Percentiles rank a stretch among this genome's conserved stretches.
These are phyloP conservation scores for Phalacrocorax pelagicus DNA, from an alignment of 2,113 vertebrate genomes.

Conservation along the genomic window DNA sequence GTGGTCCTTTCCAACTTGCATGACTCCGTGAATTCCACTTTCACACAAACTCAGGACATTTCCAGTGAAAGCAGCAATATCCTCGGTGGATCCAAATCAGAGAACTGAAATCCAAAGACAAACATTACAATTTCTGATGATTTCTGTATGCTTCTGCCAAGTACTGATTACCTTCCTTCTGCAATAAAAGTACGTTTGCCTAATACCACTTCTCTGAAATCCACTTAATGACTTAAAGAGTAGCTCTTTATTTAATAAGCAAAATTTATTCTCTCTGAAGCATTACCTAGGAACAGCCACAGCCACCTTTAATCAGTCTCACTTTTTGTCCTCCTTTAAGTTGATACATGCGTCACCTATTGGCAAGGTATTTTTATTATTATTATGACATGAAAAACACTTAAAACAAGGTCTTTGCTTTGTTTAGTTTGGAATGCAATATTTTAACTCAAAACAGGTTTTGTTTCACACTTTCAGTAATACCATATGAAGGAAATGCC, in stretches of 20 bases:
- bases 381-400: neutral
- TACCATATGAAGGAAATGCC: neutral
- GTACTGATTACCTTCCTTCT: neutral
- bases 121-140: neutral
- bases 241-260: neutral
- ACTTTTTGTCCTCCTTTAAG: neutral
- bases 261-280: neutral
- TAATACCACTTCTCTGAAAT: neutral
- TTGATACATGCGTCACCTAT: neutral
- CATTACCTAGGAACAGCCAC: neutral
- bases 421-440: neutral
- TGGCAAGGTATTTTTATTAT: neutral
- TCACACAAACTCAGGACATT: neutral
- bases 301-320: neutral
- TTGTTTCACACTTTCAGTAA: neutral
- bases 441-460: neutral
- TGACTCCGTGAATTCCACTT: neutral
- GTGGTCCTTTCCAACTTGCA: neutral
- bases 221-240: neutral
- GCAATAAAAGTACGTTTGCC: neutral
- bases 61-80: conserved; percentile 2
- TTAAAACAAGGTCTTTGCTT: neutral
- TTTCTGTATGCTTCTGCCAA: conserved; percentile 22
- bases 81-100: neutral
- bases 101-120: conserved; percentile 8